A percentile compares a stretch with the other conserved stretches of the same genome.
Evolutionary conservation across 2,888 invertebrate species (phyloP).

Genomic region (Trachelus stipa): DNA sequence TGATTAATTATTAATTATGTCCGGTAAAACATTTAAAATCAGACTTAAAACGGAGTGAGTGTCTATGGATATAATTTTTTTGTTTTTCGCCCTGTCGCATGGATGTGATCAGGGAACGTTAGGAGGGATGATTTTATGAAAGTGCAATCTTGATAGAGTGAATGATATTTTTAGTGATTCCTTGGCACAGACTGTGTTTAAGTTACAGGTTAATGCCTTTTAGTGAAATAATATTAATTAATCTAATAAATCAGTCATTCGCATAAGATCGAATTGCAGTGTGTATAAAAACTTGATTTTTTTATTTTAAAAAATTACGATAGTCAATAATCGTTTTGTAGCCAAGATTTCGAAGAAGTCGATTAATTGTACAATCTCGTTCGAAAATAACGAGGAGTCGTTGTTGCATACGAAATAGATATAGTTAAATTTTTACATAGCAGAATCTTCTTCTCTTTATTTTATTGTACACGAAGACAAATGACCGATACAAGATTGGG

Average conservation of each 20-base stretch:
- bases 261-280: neutral
- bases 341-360: neutral
- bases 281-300: neutral
- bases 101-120: neutral
- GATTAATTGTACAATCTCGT: neutral
- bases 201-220: neutral
- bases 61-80: neutral
- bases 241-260: neutral
- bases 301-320: neutral
- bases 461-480: neutral
- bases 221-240: neutral
- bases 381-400: neutral
- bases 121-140: neutral
- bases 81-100: neutral
- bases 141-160: neutral
- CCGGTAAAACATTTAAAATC: slow-evolving; percentile 41
- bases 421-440: neutral
- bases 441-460: neutral
- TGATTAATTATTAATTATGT: slow-evolving; percentile 29
- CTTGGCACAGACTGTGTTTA: neutral
- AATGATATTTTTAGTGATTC: neutral
- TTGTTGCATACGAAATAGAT: neutral
- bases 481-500: neutral
- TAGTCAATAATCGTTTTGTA: neutral
- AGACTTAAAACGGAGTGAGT: slow-evolving; percentile 34